Base-by-base conservation (phyloP, 2,888 invertebrate genomes). In the Apamea sordens region DNA sequence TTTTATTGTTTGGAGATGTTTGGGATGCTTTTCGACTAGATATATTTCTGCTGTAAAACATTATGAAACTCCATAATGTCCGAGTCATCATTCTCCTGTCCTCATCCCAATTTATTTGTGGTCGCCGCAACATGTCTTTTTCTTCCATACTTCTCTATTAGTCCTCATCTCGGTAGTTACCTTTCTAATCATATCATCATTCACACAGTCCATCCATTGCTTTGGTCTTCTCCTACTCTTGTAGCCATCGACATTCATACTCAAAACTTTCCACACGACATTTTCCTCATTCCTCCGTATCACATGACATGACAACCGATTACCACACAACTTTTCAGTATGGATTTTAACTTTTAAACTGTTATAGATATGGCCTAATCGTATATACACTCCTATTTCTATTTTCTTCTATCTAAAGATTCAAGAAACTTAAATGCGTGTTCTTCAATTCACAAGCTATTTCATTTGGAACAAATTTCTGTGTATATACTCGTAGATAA, bases 1-100 rank as follows among this genome's bases (percentile, higher is more conserved):
- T 56, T 79, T 67, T 36, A 79, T 79, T 56, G 56, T 47, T 18
- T 24, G 1, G 10, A n/a, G 10, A 15, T 56, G 53, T 47, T 56
- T 18, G 50, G 10, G 15, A 32, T 76, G 11, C 15, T 74, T 71
- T 71, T 41, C 21, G 8, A 28, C 21, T 47, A 28, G 1, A 11
- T 18, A 61, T 18, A 15, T 18, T 15, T 61, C 18, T 63, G 32
- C 32, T 32, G 32, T 15, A 1, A 28, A 63, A 63, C 36, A 21
- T 63, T 18, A 15, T 18, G 32, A 63, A 32, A 32, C 8, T 8
- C 18, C 63, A 28, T 24, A 53, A 24, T 50, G 0, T 32, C 15
- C 5, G 13, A 50, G 24, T 50, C 18, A 50, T 18, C 18, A 24
- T 24, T 56, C 8, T 21, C 24, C 24, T 56, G 24, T 0, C 56